A percentile compares a stretch with the other conserved stretches of the same genome.
Conservation (phyloP, 1,140 invertebrate species). For the Drosophila mayri region DNA sequence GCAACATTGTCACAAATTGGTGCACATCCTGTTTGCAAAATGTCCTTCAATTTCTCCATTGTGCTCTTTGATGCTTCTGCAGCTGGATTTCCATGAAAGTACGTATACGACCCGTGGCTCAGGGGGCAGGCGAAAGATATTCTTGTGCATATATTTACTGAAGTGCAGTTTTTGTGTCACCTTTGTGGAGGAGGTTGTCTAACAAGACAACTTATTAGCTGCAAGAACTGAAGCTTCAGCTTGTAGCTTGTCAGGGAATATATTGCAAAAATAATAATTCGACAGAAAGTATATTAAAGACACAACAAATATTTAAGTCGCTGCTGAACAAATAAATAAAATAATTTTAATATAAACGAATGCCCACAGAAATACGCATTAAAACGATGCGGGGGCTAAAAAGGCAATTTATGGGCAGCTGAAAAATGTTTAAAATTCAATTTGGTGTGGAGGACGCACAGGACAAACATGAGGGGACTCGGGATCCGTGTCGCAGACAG, state of each 20-base stretch:
- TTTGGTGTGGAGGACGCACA: conserved; percentile 23
- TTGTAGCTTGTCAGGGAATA: neutral
- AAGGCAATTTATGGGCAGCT: conserved; percentile 33
- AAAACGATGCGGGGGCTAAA: neutral
- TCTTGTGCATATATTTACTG: neutral
- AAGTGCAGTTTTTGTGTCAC: conserved; percentile 6
- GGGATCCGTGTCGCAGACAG: conserved; percentile 6
- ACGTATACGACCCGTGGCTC: conserved; percentile 5
- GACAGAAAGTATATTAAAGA: neutral
- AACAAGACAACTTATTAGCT: conserved; percentile 1
- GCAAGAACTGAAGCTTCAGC: neutral
- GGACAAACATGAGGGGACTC: conserved; percentile 9
- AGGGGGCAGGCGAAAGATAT: neutral
- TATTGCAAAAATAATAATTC: neutral
- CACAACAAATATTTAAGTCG: too few relatives aligned
- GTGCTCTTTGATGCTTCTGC: conserved; percentile 35
- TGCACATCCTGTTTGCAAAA: neutral
- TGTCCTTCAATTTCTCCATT: conserved; percentile 5
- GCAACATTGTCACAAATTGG: conserved; percentile 60
- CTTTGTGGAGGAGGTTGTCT: neutral
- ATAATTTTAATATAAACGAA: conserved; percentile 2
- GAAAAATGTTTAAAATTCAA: conserved; percentile 53
- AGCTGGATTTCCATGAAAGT: conserved; percentile 29
- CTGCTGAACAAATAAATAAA: neutral
- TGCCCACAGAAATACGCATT: conserved; percentile 13